A percentile compares a stretch with the other conserved stretches of the same genome.
phyloP scores from a whole-genome alignment of 2,797 vertebrate species.

The Mastacembelus armatus region DNA sequence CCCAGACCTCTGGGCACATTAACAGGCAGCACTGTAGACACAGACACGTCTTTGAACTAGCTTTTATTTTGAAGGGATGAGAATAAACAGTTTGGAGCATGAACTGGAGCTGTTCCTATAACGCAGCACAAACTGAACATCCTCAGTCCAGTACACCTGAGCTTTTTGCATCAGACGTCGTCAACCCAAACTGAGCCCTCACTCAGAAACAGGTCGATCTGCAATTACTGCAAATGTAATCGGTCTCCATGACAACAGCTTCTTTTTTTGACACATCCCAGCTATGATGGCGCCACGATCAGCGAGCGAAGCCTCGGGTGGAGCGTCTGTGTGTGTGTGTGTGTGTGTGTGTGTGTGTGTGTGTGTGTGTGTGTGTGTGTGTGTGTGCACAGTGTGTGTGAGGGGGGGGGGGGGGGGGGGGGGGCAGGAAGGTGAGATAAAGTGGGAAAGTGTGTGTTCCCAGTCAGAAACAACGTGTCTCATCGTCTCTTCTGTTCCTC shows the following conservation, averaged over 20 bases:
- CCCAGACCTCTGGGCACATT: too few species aligned
- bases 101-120: too few species aligned
- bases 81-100: too few species aligned
- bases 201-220: constrained; percentile 3
- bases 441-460: constrained; percentile 5
- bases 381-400: not conserved
- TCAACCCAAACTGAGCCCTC: not conserved
- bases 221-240: constrained; percentile 40
- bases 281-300: constrained; percentile 58
- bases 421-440: constrained; percentile 7
- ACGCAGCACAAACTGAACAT: too few species aligned
- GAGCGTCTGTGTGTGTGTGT: constrained; percentile 12
- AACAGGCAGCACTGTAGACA: too few species aligned
- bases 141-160: too few species aligned
- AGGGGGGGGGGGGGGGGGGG: too few species aligned
- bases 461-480: not conserved
- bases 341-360: constrained; percentile 8
- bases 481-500: constrained; percentile 15
- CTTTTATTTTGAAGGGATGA: too few species aligned
- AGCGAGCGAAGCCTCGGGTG: too few species aligned
- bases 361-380: too few species aligned
- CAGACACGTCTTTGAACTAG: too few species aligned
- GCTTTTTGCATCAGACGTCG: too few species aligned
- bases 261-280: constrained; percentile 34
- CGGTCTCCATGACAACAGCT: constrained; percentile 45